Percentiles rank a stretch among this genome's conserved stretches.
These are phyloP conservation scores for Volucella bombylans DNA, from an alignment of 2,888 invertebrate genomes.

Conservation along the genomic window DNA sequence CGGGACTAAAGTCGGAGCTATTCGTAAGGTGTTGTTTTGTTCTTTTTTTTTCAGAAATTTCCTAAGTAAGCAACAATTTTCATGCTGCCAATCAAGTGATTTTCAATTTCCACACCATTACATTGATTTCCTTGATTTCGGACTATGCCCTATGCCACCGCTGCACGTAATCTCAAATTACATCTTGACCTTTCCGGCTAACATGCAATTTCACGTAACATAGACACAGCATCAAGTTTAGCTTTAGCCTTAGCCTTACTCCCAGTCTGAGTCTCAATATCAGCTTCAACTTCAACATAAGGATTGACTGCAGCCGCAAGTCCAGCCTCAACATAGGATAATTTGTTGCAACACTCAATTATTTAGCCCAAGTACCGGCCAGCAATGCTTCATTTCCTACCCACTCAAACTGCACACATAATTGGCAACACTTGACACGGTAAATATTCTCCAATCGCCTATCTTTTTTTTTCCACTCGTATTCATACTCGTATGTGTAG, in stretches of 20 bases:
- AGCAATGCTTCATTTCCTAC: constrained; percentile 36
- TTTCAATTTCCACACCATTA: constrained; percentile 61
- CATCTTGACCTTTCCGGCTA: constrained; percentile 47
- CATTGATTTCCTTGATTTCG: constrained; percentile 50
- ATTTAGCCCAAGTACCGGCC: constrained; percentile 36
- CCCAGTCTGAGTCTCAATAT: too few species aligned
- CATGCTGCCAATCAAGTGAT: constrained; percentile 51
- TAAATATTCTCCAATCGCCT: constrained; percentile 28
- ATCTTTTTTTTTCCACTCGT: background rate
- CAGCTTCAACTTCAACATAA: too few species aligned
- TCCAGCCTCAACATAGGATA: constrained; percentile 1
- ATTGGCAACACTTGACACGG: constrained; percentile 71
- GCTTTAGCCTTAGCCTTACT: too few species aligned
- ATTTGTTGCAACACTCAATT: constrained; percentile 65
- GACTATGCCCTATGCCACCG: constrained; percentile 47
- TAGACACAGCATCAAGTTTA: constrained; percentile 11
- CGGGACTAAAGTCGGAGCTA: too few species aligned
- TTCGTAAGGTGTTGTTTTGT: too few species aligned
- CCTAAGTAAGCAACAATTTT: background rate
- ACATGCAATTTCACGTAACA: constrained; percentile 53
- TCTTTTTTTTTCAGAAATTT: too few species aligned
- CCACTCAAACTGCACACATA: constrained; percentile 41
- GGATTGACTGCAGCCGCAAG: too few species aligned
- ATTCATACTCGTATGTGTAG: background rate
- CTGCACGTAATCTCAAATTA: constrained; percentile 46